These are phyloP conservation scores for Sebastes cheni DNA, from an alignment of 2,797 vertebrate genomes.

Conservation along the genomic window DNA sequence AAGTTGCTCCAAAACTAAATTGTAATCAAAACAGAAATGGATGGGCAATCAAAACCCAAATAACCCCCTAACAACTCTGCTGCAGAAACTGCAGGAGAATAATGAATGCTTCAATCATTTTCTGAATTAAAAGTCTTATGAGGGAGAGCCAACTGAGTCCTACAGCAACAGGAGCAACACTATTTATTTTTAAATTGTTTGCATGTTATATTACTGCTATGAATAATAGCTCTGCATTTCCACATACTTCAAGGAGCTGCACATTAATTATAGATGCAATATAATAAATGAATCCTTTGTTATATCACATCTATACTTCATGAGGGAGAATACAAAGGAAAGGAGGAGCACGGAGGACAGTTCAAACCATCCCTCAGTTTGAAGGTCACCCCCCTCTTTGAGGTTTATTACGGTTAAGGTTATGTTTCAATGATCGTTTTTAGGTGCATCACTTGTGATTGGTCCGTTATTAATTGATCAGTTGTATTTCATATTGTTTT, in stretches of 20 bases:
- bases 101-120: background rate
- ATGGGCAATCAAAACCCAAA: conserved; percentile 9
- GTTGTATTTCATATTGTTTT: background rate
- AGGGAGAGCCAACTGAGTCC: background rate
- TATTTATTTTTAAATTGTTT: background rate
- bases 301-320: background rate
- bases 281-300: background rate
- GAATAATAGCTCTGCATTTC: background rate
- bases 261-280: background rate
- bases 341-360: background rate
- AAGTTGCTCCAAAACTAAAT: conserved; percentile 9
- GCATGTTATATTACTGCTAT: background rate
- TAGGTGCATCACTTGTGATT: background rate
- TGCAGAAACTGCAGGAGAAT: background rate
- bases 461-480: background rate
- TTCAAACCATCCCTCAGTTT: background rate
- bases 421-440: background rate
- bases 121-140: background rate
- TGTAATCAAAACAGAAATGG: conserved; percentile 22
- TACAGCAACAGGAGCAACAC: background rate
- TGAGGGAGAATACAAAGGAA: background rate
- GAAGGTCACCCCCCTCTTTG: background rate
- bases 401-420: background rate
- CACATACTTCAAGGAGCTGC: background rate
- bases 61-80: background rate